A percentile compares a stretch with the other conserved stretches of the same genome.
phyloP scores from a whole-genome alignment of 2,113 vertebrate species.

The Dunckerocampus dactyliophorus region DNA sequence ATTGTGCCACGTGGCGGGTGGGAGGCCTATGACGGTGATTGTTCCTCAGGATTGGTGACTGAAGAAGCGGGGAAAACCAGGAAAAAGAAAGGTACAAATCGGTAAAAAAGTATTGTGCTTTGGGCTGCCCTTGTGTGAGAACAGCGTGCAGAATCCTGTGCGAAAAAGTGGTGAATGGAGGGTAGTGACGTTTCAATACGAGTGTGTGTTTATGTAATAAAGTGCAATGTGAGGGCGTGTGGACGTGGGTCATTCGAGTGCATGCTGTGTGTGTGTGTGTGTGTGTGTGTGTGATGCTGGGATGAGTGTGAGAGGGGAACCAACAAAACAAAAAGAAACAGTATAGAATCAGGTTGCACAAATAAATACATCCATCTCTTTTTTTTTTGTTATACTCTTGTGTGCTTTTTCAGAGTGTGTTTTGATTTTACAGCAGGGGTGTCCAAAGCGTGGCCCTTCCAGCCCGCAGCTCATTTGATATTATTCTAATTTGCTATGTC shows the following conservation, averaged over 20 bases:
- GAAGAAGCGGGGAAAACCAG: conserved; percentile 5
- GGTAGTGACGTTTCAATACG: neutral
- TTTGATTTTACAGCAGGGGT: conserved; percentile 18
- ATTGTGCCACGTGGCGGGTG: conserved; percentile 32
- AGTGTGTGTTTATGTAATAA: conserved; percentile 42
- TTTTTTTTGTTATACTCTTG: neutral
- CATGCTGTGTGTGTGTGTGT: conserved; percentile 18
- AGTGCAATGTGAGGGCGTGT: conserved; percentile 65
- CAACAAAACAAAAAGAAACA: conserved; percentile 14
- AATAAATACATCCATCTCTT: conserved; percentile 27
- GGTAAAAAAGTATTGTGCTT: conserved; percentile 71
- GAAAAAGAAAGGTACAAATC: conserved; percentile 35
- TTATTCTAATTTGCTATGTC: too few relatives aligned
- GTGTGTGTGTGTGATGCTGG: conserved; percentile 13
- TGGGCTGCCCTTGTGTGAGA: conserved; percentile 55
- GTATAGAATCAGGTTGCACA: conserved; percentile 15
- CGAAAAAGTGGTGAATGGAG: conserved; percentile 22
- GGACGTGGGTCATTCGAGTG: neutral
- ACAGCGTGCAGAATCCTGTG: conserved; percentile 48
- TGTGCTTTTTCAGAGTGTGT: conserved; percentile 45
- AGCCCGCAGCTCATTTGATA: too few relatives aligned
- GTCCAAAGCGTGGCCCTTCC: too few relatives aligned
- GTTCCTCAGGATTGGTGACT: conserved; percentile 23
- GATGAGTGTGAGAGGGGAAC: conserved; percentile 5
- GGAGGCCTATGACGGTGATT: conserved; percentile 8